Evolutionary conservation across 2,113 vertebrate genomes (phyloP).

Genomic region (Sebastes fasciatus): DNA sequence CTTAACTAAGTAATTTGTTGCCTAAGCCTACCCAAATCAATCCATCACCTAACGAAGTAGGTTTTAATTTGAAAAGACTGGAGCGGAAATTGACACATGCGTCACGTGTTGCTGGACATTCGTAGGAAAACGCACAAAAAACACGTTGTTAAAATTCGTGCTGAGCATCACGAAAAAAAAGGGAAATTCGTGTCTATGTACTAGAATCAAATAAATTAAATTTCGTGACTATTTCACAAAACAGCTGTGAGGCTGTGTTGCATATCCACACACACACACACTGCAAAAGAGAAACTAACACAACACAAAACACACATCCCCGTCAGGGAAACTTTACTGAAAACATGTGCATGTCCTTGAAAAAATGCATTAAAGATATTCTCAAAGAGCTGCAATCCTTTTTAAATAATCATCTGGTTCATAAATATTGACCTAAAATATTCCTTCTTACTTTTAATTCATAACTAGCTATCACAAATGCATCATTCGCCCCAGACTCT

Average conservation of each 20-base stretch:
- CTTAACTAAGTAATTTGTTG: no score
- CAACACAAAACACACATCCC: not conserved
- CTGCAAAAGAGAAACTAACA: not conserved
- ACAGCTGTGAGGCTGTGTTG: no score
- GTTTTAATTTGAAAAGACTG: no score
- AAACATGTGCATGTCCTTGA: not conserved
- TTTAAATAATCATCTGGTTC: conserved; percentile 9
- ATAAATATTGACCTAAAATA: conserved; percentile 41
- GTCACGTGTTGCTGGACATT: no score
- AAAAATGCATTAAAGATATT: conserved; percentile 6
- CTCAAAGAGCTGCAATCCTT: not conserved
- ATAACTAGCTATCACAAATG: conserved; percentile 37
- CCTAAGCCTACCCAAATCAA: no score
- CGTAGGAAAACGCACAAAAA: not conserved
- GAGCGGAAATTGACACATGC: no score
- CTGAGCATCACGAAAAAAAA: no score
- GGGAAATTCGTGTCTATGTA: no score
- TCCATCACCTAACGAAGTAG: no score
- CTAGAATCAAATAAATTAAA: no score
- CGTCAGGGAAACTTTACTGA: not conserved
- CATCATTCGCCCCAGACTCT: conserved; percentile 55
- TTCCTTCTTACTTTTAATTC: conserved; percentile 21
- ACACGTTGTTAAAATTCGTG: not conserved
- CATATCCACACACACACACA: not conserved
- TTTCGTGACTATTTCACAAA: no score